Percentiles rank a stretch among this genome's conserved stretches.
phyloP scores from a whole-genome alignment of 2,113 vertebrate species.

The Oplegnathus fasciatus region DNA sequence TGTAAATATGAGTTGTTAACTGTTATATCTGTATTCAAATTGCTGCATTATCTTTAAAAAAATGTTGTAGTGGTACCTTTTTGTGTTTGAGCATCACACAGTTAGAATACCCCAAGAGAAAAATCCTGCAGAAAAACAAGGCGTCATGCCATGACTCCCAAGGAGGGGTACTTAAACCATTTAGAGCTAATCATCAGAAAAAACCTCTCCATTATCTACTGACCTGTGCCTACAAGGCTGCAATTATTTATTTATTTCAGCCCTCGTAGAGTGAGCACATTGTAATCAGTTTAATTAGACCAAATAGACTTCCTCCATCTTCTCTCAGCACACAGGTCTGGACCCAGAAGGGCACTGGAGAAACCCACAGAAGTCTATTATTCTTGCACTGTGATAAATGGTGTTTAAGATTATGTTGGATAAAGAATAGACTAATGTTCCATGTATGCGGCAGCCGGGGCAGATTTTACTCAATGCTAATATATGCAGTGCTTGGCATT shows the following conservation, averaged over 20 bases:
- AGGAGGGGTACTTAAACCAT: constrained; percentile 51
- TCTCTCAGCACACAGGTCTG: constrained; percentile 41
- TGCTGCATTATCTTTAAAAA: neutral
- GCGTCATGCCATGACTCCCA: constrained; percentile 28
- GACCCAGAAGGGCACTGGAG: constrained; percentile 21
- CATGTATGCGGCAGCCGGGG: constrained; percentile 75
- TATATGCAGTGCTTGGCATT: constrained; percentile 86
- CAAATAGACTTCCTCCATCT: constrained; percentile 61
- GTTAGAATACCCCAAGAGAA: neutral
- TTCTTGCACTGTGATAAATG: constrained; percentile 89
- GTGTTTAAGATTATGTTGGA: constrained; percentile 85
- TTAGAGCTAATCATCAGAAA: constrained; percentile 73
- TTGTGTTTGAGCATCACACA: neutral
- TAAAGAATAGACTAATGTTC: constrained; percentile 89
- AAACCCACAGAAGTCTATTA: constrained; percentile 81
- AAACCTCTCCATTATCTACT: constrained; percentile 72
- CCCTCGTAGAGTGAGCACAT: constrained; percentile 36
- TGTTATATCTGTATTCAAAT: neutral
- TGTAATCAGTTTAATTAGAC: constrained; percentile 75
- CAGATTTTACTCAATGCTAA: constrained; percentile 86
- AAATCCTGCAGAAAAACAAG: constrained; percentile 17
- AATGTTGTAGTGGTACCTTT: neutral
- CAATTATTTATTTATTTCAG: constrained; percentile 67
- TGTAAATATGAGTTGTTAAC: neutral
- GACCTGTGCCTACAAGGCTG: constrained; percentile 68